These are phyloP conservation scores for Idaea straminata DNA, from an alignment of 2,888 invertebrate genomes.

Conservation along the genomic window DNA sequence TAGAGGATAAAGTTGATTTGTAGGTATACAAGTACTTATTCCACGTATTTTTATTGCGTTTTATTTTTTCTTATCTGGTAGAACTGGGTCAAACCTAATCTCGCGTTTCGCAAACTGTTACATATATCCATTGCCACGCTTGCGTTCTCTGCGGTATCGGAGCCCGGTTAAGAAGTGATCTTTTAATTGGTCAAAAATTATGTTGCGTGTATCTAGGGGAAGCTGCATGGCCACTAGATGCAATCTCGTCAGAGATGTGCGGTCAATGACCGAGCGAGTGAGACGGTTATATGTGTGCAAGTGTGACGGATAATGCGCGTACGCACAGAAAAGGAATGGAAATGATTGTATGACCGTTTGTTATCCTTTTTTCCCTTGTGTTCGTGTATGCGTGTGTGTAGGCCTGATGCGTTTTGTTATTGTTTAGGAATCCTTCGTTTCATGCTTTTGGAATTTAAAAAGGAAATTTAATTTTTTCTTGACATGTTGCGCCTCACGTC, in stretches of 20 bases:
- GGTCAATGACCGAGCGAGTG: constrained; percentile 72
- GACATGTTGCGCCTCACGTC: constrained; percentile 31
- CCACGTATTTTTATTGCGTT: constrained; percentile 45
- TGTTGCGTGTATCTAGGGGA: constrained; percentile 69
- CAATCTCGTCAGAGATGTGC: constrained; percentile 76
- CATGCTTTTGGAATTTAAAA: constrained; percentile 51
- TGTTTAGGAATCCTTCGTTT: constrained; percentile 47
- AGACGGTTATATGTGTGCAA: constrained; percentile 54
- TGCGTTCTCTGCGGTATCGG: constrained; percentile 22
- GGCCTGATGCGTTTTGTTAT: constrained; percentile 54
- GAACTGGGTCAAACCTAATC: constrained; percentile 63
- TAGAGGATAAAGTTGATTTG: background rate
- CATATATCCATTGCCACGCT: constrained; percentile 23
- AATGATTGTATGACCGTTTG: constrained; percentile 74
- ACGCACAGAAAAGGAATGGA: constrained; percentile 78
- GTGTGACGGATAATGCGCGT: constrained; percentile 67
- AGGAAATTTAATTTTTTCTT: constrained; percentile 33
- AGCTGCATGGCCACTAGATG: constrained; percentile 77
- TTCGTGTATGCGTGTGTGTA: constrained; percentile 44
- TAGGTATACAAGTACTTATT: constrained; percentile 21
- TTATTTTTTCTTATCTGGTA: constrained; percentile 62
- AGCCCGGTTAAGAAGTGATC: constrained; percentile 48
- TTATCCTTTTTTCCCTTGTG: constrained; percentile 56
- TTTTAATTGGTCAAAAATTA: constrained; percentile 74
- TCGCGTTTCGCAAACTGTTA: constrained; percentile 45